Percentiles rank a stretch among this genome's conserved stretches.
Conservation (phyloP, 2,113 vertebrate species). For the Peromyscus maniculatus region DNA sequence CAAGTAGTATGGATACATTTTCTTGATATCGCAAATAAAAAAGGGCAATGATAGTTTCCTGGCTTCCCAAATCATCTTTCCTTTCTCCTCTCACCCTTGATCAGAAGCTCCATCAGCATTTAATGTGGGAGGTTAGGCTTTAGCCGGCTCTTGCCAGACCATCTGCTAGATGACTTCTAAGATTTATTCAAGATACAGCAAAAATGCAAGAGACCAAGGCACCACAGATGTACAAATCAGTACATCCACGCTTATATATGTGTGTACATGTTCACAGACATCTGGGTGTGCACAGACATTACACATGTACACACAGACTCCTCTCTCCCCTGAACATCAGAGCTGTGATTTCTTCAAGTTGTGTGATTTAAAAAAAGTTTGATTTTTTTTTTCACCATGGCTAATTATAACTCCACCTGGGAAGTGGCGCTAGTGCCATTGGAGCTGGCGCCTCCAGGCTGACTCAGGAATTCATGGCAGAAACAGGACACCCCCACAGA, state of each 20-base stretch:
- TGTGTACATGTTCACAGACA: neutral
- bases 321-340: neutral
- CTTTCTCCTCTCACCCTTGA: neutral
- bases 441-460: neutral
- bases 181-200: conserved; percentile 21
- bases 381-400: neutral
- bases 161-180: neutral
- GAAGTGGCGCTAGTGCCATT: neutral
- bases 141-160: conserved; percentile 49
- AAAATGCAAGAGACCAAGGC: conserved; percentile 24
- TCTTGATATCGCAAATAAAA: conserved; percentile 39
- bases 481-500: neutral
- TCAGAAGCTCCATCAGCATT: neutral
- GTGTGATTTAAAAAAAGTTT: neutral
- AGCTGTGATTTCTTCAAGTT: conserved; percentile 38
- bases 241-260: accelerated
- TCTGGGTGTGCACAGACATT: neutral
- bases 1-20: neutral
- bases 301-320: neutral
- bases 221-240: neutral
- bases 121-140: neutral
- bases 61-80: neutral
- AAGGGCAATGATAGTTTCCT: neutral
- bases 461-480: neutral
- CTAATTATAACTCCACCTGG: neutral